Percentiles rank a stretch among this genome's conserved stretches.
phyloP scores from a whole-genome alignment of 1,140 invertebrate species.

The Psix sp. region DNA sequence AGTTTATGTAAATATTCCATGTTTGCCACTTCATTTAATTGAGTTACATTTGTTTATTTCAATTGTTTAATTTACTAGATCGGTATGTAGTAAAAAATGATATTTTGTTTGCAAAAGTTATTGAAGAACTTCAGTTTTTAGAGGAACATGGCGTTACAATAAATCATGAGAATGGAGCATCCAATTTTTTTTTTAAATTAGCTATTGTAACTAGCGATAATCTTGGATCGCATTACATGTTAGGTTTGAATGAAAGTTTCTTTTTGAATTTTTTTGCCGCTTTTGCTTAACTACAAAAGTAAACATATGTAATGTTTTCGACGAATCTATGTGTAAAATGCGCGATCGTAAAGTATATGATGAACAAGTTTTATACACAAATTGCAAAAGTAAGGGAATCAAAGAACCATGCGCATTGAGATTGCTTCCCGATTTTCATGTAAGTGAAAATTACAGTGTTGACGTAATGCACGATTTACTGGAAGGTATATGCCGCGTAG shows the following conservation, averaged over 20 bases:
- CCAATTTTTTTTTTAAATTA: constrained; percentile 15
- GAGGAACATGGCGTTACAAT: constrained; percentile 17
- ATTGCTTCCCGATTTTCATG: constrained; percentile 1
- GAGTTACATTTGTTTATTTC: constrained; percentile 18
- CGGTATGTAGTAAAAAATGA: constrained; percentile 5
- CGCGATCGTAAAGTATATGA: constrained; percentile 4
- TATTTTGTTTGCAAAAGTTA: constrained; percentile 19
- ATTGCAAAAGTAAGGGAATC: constrained; percentile 4
- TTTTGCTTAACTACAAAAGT: constrained; percentile 14
- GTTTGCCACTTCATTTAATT: constrained; percentile 8
- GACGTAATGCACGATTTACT: neutral
- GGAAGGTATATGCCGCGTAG: constrained; percentile 1
- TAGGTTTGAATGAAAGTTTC: constrained; percentile 26
- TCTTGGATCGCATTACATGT: constrained; percentile 8
- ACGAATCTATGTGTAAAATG: constrained; percentile 1
- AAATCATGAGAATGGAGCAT: neutral
- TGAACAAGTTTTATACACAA: constrained; percentile 1
- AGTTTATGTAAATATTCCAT: constrained; percentile 14
- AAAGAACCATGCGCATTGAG: neutral
- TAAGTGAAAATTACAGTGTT: neutral
- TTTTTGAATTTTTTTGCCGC: constrained; percentile 10
- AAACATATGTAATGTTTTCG: constrained; percentile 10
- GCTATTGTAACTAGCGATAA: constrained; percentile 12
- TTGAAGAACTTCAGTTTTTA: constrained; percentile 34
- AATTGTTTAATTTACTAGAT: constrained; percentile 18